phyloP scores from a whole-genome alignment of 2,888 invertebrate genomes.

The Andrena flavipes region DNA sequence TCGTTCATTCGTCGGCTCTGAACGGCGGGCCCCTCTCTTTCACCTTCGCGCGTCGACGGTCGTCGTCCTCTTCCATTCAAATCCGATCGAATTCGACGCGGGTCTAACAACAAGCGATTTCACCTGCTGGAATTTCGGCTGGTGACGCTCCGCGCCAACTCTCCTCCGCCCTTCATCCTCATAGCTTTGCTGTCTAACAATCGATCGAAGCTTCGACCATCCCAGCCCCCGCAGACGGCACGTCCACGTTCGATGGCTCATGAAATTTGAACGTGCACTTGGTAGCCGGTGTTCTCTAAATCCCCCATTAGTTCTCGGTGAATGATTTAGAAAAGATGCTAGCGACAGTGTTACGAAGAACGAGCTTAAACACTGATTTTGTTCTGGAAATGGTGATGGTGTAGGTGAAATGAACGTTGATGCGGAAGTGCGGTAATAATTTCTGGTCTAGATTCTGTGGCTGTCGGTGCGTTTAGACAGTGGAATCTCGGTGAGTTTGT shows the following conservation, averaged over 20 bases:
- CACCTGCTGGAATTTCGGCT: slow-evolving; percentile 62
- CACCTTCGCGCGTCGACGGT: neutral
- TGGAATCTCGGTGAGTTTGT: neutral
- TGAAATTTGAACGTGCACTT: neutral
- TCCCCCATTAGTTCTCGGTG: slow-evolving; percentile 9
- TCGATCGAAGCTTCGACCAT: neutral
- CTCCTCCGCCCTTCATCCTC: neutral
- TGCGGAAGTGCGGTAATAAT: neutral
- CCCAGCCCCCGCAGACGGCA: neutral
- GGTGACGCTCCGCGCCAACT: slow-evolving; percentile 2
- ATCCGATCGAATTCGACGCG: slow-evolving; percentile 56
- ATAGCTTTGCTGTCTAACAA: neutral
- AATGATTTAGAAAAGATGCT: slow-evolving; percentile 8
- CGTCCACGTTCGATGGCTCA: neutral
- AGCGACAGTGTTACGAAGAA: slow-evolving; percentile 4
- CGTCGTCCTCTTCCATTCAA: slow-evolving; percentile 41
- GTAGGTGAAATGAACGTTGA: neutral
- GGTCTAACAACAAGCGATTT: slow-evolving; percentile 55
- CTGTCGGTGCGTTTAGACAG: too few relatives aligned
- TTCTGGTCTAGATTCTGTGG: neutral
- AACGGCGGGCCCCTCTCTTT: slow-evolving; percentile 28
- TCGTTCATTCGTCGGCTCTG: slow-evolving; percentile 73
- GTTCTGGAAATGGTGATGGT: neutral
- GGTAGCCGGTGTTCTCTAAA: neutral
- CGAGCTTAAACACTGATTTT: too few relatives aligned